Evolutionary conservation across 1,140 invertebrate genomes (phyloP).

Genomic region (Drosophila kurseongensis): DNA sequence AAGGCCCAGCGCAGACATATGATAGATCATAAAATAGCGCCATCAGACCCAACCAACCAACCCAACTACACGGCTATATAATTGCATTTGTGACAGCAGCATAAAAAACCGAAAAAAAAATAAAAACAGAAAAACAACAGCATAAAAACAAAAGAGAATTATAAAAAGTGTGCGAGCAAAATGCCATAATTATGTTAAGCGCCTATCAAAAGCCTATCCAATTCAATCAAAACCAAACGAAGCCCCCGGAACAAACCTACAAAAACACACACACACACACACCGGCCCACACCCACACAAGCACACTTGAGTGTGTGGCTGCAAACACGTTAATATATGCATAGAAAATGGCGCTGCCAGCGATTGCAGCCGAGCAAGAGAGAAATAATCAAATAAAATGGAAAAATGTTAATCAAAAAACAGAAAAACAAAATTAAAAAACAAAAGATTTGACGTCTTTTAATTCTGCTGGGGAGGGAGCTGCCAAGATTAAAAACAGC

Average conservation of each 20-base stretch:
- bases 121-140: conserved; percentile 7
- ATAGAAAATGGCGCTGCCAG: conserved; percentile 65
- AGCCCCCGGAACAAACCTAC: conserved; percentile 35
- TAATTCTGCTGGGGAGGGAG: not conserved
- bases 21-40: conserved; percentile 47
- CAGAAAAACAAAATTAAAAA: conserved; percentile 62
- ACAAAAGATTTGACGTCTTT: conserved; percentile 23
- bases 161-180: conserved; percentile 58
- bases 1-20: conserved; percentile 38
- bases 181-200: conserved; percentile 78
- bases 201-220: conserved; percentile 75
- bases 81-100: conserved; percentile 64
- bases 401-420: conserved; percentile 84
- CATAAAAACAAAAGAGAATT: conserved; percentile 18
- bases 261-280: conserved; percentile 17
- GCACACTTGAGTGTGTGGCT: conserved; percentile 31
- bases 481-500: not conserved
- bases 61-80: conserved; percentile 35
- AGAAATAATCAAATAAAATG: conserved; percentile 84
- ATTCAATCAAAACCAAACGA: conserved; percentile 72
- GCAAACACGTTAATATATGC: conserved; percentile 76
- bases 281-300: conserved; percentile 10
- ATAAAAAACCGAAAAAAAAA: conserved; percentile 23
- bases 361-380: conserved; percentile 58
- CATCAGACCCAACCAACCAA: conserved; percentile 44